phyloP scores from a whole-genome alignment of 2,113 vertebrate species.

The Cynopterus brachyotis region DNA sequence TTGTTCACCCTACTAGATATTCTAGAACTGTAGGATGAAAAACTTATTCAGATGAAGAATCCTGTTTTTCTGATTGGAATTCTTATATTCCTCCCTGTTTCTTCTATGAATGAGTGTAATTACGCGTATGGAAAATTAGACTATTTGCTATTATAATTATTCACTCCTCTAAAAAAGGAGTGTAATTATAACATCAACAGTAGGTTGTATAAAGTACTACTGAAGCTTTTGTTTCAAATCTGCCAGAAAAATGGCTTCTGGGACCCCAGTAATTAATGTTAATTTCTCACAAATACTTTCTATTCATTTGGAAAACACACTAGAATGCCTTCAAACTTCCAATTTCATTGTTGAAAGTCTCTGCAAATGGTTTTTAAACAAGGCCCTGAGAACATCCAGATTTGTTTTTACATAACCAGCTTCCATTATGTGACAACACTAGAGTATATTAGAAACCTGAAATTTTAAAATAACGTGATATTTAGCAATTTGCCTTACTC shows the following conservation, averaged over 20 bases:
- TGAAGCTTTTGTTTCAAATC: slow-evolving; percentile 63
- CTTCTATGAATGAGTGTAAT: slow-evolving; percentile 58
- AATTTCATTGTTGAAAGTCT: not conserved
- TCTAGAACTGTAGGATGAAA: slow-evolving; percentile 6
- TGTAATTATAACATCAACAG: slow-evolving; percentile 72
- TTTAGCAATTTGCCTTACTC: not conserved
- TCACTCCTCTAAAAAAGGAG: slow-evolving; percentile 70
- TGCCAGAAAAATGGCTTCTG: slow-evolving; percentile 73
- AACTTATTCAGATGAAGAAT: slow-evolving; percentile 35
- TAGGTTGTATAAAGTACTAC: slow-evolving; percentile 63
- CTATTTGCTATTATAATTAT: slow-evolving; percentile 68
- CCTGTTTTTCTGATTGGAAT: slow-evolving; percentile 20
- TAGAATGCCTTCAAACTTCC: slow-evolving; percentile 47
- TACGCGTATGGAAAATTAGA: slow-evolving; percentile 58
- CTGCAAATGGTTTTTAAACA: slow-evolving; percentile 3
- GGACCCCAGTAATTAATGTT: slow-evolving; percentile 74
- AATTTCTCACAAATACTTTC: slow-evolving; percentile 76
- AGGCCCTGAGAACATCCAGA: not conserved
- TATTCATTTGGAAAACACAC: slow-evolving; percentile 75
- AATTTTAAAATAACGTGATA: not conserved
- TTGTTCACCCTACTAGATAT: not conserved
- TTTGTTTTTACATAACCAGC: not conserved
- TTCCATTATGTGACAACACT: not conserved
- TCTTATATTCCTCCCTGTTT: slow-evolving; percentile 50
- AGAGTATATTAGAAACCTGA: not conserved